phyloP scores from a whole-genome alignment of 2,888 invertebrate species.

The Mesorhabditis sp. region DNA sequence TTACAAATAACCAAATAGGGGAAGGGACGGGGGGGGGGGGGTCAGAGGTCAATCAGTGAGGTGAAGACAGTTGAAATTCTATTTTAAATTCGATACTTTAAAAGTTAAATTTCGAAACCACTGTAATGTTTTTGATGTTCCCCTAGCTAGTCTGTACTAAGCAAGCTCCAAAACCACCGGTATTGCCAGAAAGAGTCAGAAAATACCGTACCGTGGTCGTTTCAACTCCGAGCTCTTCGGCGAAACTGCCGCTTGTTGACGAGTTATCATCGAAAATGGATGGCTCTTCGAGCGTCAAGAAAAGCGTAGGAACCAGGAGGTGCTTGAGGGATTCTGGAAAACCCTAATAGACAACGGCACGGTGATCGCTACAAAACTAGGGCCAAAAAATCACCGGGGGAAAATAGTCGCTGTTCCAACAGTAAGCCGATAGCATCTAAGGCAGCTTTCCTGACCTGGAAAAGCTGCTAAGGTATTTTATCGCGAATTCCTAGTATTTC shows the following conservation, averaged over 20 bases:
- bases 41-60: too few species aligned
- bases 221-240: background rate
- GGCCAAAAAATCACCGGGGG: conserved; percentile 57
- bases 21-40: too few species aligned
- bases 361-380: too few species aligned
- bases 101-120: too few species aligned
- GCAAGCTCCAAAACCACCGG: too few species aligned
- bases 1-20: too few species aligned
- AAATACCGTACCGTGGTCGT: background rate
- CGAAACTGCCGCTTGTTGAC: background rate
- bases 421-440: conserved; percentile 68
- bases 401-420: conserved; percentile 69
- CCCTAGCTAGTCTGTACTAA: too few species aligned
- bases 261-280: background rate
- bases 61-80: too few species aligned
- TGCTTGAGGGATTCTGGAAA: background rate
- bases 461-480: background rate
- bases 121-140: background rate
- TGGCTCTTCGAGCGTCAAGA: background rate
- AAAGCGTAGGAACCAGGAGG: background rate
- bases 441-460: conserved; percentile 69
- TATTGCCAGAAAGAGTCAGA: background rate
- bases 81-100: too few species aligned
- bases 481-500: too few species aligned
- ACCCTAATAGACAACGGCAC: too few species aligned